Conservation (phyloP, 2,113 vertebrate species). For the Anolis sagrei region DNA sequence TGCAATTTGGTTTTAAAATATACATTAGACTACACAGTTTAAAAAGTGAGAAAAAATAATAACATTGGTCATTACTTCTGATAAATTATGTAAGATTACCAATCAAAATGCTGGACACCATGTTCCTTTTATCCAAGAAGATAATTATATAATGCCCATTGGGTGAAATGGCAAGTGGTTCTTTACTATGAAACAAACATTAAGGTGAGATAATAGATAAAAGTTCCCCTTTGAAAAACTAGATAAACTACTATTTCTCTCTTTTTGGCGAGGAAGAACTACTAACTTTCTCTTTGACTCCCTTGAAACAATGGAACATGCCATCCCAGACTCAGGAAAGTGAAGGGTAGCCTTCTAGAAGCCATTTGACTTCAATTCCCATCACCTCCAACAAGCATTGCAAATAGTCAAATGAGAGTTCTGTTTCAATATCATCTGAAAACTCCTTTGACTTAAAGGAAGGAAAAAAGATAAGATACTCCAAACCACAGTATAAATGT, state of each 20-base stretch:
- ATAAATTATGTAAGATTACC: neutral
- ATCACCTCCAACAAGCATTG: neutral
- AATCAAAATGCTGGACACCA: neutral
- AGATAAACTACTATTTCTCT: no score
- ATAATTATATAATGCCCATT: neutral
- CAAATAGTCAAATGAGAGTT: neutral
- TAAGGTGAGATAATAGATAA: neutral
- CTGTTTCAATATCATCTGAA: neutral
- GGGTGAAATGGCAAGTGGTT: neutral
- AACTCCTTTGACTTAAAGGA: no score
- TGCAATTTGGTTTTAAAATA: slow-evolving; percentile 2
- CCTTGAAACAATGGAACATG: neutral
- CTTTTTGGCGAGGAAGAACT: no score
- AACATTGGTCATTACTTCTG: neutral
- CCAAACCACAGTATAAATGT: no score
- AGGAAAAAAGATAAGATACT: neutral
- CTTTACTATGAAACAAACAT: neutral
- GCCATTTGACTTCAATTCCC: neutral
- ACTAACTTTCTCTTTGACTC: neutral
- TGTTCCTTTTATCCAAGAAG: neutral
- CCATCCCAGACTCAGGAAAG: neutral
- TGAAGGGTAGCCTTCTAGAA: neutral
- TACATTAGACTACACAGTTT: slow-evolving; percentile 3
- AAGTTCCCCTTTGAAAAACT: neutral
- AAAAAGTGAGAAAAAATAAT: neutral